Evolutionary conservation across 2,888 invertebrate species (phyloP).

Genomic region (Eurytoma californica): DNA sequence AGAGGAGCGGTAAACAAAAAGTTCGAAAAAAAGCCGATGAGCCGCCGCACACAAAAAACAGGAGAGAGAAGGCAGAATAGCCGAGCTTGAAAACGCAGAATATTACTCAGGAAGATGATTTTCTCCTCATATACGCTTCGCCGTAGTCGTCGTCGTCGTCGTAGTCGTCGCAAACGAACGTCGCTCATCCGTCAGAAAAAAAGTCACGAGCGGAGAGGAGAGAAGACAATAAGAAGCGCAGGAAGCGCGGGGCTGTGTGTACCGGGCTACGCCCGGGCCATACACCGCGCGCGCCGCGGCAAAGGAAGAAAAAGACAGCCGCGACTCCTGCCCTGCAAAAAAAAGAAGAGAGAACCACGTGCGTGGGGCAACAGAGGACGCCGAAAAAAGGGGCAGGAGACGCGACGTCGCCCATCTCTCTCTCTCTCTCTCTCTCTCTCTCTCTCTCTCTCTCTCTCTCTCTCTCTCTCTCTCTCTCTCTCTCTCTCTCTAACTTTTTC

Average conservation of each 20-base stretch:
- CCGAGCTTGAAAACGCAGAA: constrained; percentile 48
- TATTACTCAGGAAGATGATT: constrained; percentile 55
- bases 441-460: too few relatives aligned
- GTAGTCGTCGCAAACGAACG: constrained; percentile 47
- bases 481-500: constrained; percentile 1
- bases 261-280: neutral
- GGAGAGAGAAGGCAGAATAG: constrained; percentile 35
- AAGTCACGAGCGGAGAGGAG: constrained; percentile 28
- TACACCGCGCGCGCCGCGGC: neutral
- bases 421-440: constrained; percentile 1
- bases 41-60: constrained; percentile 10
- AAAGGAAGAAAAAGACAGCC: constrained; percentile 31
- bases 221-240: constrained; percentile 54
- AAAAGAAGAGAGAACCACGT: constrained; percentile 28
- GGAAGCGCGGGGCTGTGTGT: constrained; percentile 29
- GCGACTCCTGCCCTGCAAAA: neutral
- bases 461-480: constrained; percentile 1
- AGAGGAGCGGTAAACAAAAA: constrained; percentile 34
- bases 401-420: constrained; percentile 33
- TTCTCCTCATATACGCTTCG: constrained; percentile 46
- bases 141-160: constrained; percentile 24
- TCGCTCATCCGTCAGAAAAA: constrained; percentile 52
- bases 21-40: constrained; percentile 12
- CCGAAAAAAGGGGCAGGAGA: constrained; percentile 22
- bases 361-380: constrained; percentile 16